These are phyloP conservation scores for Lydus trimaculatus DNA, from an alignment of 2,888 invertebrate species.

Conservation along the genomic window DNA sequence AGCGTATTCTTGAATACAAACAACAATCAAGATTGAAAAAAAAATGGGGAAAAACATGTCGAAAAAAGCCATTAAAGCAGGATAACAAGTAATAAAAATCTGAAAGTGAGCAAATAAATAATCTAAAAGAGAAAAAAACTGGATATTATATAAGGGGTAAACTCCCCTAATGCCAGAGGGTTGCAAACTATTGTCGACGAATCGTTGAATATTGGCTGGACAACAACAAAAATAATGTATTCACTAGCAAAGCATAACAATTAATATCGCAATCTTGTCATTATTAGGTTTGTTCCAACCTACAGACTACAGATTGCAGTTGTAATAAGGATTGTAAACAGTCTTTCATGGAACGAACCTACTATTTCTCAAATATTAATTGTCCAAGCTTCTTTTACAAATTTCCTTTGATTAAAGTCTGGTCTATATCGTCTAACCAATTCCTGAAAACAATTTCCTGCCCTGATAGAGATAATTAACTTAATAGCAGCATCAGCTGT, in stretches of 20 bases:
- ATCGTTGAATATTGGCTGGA: background rate
- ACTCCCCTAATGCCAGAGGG: conserved; percentile 2
- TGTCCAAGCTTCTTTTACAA: too few species aligned
- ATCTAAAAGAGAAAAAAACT: conserved; percentile 23
- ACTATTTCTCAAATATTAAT: too few species aligned
- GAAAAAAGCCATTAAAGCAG: conserved; percentile 18
- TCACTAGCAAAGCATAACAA: background rate
- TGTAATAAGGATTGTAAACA: too few species aligned
- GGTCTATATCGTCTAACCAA: too few species aligned
- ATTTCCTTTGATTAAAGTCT: too few species aligned
- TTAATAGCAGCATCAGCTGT: background rate
- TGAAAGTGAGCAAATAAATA: conserved; percentile 36
- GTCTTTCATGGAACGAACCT: too few species aligned
- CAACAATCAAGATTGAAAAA: conserved; percentile 15
- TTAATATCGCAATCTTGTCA: background rate
- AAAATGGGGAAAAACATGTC: conserved; percentile 20
- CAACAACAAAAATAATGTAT: background rate
- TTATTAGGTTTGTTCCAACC: background rate
- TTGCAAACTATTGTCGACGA: background rate
- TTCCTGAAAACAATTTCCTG: too few species aligned
- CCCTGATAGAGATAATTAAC: background rate
- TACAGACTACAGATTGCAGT: too few species aligned
- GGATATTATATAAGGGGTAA: conserved; percentile 15
- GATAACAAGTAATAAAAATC: conserved; percentile 38
- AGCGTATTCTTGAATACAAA: background rate